phyloP scores from a whole-genome alignment of 2,888 invertebrate genomes.

The Drosophila neutralis region DNA sequence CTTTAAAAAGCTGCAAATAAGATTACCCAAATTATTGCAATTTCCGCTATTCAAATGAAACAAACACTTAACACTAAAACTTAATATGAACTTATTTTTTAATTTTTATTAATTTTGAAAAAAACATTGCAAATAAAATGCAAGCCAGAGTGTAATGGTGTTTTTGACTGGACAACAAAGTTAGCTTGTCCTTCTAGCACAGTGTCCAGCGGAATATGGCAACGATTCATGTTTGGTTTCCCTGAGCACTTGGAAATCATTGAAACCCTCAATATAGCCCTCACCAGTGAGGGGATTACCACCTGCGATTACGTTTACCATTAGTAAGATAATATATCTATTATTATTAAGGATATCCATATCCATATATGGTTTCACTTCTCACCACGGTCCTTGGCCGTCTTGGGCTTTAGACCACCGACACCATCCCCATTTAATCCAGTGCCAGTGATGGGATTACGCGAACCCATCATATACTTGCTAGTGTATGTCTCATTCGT shows the following conservation, averaged over 20 bases:
- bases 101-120: not conserved
- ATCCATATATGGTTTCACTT: not conserved
- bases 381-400: constrained; percentile 37
- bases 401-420: constrained; percentile 46
- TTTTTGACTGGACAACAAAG: not conserved
- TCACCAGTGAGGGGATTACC: constrained; percentile 51
- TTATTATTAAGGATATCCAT: not conserved
- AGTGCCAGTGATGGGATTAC: constrained; percentile 49
- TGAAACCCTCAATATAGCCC: constrained; percentile 31
- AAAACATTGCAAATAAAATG: not conserved
- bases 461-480: constrained; percentile 4
- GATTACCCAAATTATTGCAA: not conserved
- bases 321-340: not conserved
- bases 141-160: not conserved
- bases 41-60: not conserved
- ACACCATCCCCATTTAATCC: constrained; percentile 51
- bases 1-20: not conserved
- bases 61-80: not conserved
- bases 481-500: constrained; percentile 2
- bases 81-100: not conserved
- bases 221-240: not conserved
- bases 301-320: constrained; percentile 5
- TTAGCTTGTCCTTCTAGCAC: not conserved
- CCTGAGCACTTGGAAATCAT: constrained; percentile 23
- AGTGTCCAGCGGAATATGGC: constrained; percentile 1